phyloP scores from a whole-genome alignment of 2,113 vertebrate genomes.

The Numenius arquata region DNA sequence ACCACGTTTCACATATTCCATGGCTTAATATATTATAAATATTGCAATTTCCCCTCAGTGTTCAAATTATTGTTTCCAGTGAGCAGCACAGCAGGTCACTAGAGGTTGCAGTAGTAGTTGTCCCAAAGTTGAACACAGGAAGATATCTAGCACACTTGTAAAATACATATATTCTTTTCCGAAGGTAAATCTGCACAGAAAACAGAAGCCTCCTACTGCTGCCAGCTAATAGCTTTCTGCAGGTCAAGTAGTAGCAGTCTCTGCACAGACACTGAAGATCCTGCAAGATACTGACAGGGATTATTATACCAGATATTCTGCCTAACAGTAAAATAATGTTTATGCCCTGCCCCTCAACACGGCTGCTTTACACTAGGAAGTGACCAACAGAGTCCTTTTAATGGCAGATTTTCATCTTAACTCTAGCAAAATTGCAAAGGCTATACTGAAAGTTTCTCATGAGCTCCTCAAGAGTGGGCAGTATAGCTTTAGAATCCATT shows the following conservation, averaged over 20 bases:
- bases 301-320: neutral
- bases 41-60: neutral
- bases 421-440: neutral
- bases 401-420: neutral
- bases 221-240: neutral
- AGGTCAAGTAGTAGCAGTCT: neutral
- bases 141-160: neutral
- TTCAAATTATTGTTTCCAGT: neutral
- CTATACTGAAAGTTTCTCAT: neutral
- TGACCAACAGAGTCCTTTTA: neutral
- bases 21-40: slow-evolving; percentile 12
- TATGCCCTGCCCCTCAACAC: neutral
- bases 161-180: neutral
- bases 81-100: neutral
- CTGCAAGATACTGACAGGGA: neutral
- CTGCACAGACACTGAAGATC: neutral
- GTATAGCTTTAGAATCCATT: neutral
- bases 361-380: neutral
- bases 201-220: neutral
- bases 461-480: neutral
- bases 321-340: neutral
- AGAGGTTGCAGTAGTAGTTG: neutral
- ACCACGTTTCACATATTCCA: slow-evolving; percentile 33
- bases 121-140: neutral
- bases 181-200: neutral